These are phyloP conservation scores for Archips xylosteana DNA, from an alignment of 2,888 invertebrate genomes.

Conservation along the genomic window DNA sequence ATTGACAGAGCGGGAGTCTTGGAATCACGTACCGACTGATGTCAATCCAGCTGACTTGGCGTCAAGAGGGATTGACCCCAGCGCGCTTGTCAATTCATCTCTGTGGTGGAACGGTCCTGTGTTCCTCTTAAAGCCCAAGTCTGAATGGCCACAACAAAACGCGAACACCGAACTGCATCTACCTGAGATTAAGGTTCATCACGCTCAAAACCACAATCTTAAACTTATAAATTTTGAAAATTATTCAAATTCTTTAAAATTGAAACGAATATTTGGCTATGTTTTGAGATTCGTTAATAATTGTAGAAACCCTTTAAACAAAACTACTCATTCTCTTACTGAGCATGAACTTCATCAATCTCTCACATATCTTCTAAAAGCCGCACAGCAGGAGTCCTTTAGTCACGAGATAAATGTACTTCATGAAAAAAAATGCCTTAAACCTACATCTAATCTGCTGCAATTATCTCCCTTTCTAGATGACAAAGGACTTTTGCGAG, in stretches of 20 bases:
- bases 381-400: constrained; percentile 14
- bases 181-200: constrained; percentile 18
- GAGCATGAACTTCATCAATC: constrained; percentile 21
- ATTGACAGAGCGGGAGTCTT: constrained; percentile 31
- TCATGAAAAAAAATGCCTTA: not conserved
- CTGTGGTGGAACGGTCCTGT: constrained; percentile 36
- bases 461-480: constrained; percentile 38
- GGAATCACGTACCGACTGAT: constrained; percentile 30
- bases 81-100: not conserved
- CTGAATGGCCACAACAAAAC: constrained; percentile 12
- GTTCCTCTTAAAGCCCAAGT: constrained; percentile 7
- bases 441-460: constrained; percentile 2
- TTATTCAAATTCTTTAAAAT: constrained; percentile 27
- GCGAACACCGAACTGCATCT: not conserved
- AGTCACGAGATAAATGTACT: not conserved
- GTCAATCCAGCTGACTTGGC: constrained; percentile 41
- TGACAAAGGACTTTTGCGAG: constrained; percentile 19
- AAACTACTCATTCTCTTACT: not conserved
- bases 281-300: constrained; percentile 21
- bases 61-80: constrained; percentile 37
- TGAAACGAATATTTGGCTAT: constrained; percentile 39
- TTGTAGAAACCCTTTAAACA: not conserved
- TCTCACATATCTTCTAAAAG: constrained; percentile 2
- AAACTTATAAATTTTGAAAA: constrained; percentile 23
- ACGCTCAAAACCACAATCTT: not conserved